Conservation (phyloP, 2,797 vertebrate species). For the Erpetoichthys calabaricus region DNA sequence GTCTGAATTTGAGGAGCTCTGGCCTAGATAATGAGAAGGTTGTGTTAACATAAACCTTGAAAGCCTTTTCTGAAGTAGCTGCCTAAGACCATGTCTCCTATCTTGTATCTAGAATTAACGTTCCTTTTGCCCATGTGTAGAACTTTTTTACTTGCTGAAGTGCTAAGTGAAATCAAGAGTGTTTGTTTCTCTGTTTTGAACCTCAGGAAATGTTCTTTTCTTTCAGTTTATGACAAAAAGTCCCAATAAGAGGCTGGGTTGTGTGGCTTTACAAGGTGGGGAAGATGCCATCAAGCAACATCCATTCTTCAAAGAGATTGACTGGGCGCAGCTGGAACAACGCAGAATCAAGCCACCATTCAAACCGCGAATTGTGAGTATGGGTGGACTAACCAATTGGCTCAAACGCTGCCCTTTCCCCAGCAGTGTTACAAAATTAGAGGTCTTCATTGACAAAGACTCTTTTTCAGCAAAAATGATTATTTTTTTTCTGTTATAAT, state of each 20-base stretch:
- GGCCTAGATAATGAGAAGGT: too few species aligned
- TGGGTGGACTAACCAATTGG: not conserved
- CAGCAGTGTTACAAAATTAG: too few species aligned
- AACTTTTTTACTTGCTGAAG: conserved; percentile 28
- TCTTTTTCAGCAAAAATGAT: too few species aligned
- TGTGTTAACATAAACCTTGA: too few species aligned
- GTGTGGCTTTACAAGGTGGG: conserved; percentile 66
- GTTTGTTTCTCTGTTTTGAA: not conserved
- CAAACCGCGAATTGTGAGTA: conserved; percentile 91
- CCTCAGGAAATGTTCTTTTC: not conserved
- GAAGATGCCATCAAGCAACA: conserved; percentile 90
- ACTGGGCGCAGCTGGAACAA: conserved; percentile 88
- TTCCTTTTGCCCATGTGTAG: conserved; percentile 25
- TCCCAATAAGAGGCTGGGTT: conserved; percentile 82
- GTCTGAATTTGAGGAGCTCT: too few species aligned
- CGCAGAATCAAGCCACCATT: conserved; percentile 87
- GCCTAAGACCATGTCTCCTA: conserved; percentile 11
- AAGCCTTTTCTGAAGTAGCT: too few species aligned
- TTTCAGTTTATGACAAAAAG: conserved; percentile 95
- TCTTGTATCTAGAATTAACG: conserved; percentile 27
- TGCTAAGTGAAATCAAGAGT: not conserved
- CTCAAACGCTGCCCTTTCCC: too few species aligned
- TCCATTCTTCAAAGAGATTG: conserved; percentile 88
- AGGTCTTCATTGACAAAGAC: too few species aligned
- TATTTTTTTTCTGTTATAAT: too few species aligned